Base-by-base conservation (phyloP, 2,888 invertebrate species). In the Coenonympha glycerion region DNA sequence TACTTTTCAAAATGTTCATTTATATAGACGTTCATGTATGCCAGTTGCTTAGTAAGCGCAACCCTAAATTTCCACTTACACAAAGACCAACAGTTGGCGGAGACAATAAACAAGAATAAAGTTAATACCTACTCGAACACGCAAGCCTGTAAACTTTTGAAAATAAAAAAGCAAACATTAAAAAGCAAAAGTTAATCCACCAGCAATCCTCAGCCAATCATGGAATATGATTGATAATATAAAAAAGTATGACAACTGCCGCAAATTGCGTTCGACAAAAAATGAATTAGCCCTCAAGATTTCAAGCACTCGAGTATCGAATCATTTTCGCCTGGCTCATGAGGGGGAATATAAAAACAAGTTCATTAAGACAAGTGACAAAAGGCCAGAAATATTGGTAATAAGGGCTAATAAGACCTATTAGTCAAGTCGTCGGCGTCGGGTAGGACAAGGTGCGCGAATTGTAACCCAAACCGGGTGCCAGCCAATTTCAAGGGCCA, bases 401-500 rank as follows among this genome's bases (percentile, higher is more conserved):
- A 49, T 48, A 57, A 52, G 52, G 66, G 33, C 47, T 81, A 82
- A 81, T 80, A 78, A 77, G 71, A 63, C 65, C 70, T 71, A 78
- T 82, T 79, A 79, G 76, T 82, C 76, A 77, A 75, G 74, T 74
- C 66, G 65, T 63, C 66, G 63, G 62, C 66, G 65, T 63, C 66
- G 63, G 62, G 55, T 58, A 42, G 36, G 62, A 76, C 83, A 83
- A 83, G 82, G 83, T 82, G 82, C 63, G 79, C 77, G 58, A 73
- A 73, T 73, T 69, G 72, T 71, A 71, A 78, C 71, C 68, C 68
- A 75, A 49, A 70, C 64, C 71, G 71, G 68, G 69, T 63, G 66
- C 69, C 62, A 69, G 69, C 71, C 79, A 84, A 86, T 86, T 86
- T 86, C 85, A 85, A 77, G 86, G 82, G 71, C 70, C 85, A 84